Percentiles rank a stretch among this genome's conserved stretches.
phyloP scores from a whole-genome alignment of 2,113 vertebrate genomes.

The Eubucco bourcierii region DNA sequence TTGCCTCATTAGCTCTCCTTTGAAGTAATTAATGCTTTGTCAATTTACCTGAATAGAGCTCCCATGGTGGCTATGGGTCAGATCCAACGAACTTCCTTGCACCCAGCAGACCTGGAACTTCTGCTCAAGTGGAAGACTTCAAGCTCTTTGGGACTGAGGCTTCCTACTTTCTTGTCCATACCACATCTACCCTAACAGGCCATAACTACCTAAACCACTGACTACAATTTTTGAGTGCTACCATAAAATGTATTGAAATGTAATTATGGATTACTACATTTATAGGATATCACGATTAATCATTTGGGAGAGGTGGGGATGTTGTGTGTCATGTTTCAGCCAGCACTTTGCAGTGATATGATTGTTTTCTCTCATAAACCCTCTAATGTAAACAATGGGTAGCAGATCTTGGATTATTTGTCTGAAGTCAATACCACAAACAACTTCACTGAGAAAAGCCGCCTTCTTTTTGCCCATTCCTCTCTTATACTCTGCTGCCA shows the following conservation, averaged over 20 bases:
- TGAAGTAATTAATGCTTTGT: slow-evolving; percentile 63
- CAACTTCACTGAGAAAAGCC: neutral
- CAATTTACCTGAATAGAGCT: slow-evolving; percentile 34
- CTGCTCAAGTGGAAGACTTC: neutral
- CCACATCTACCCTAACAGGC: neutral
- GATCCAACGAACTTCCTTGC: neutral
- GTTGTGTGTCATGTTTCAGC: neutral
- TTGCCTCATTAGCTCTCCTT: slow-evolving; percentile 45
- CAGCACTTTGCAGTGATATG: neutral
- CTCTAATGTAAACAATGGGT: neutral
- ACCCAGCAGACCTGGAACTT: slow-evolving; percentile 14
- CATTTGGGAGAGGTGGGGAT: neutral
- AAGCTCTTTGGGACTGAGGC: neutral
- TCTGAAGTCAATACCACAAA: neutral
- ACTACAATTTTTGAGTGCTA: neutral
- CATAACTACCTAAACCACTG: neutral
- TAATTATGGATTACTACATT: neutral
- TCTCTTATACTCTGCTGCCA: neutral
- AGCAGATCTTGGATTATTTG: neutral
- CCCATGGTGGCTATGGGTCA: slow-evolving; percentile 37
- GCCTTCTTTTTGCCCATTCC: neutral
- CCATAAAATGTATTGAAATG: neutral
- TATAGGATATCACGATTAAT: neutral
- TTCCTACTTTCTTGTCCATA: neutral
- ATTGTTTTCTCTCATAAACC: neutral